Conservation (phyloP, 1,140 invertebrate genomes). For the Charaxes varanes region DNA sequence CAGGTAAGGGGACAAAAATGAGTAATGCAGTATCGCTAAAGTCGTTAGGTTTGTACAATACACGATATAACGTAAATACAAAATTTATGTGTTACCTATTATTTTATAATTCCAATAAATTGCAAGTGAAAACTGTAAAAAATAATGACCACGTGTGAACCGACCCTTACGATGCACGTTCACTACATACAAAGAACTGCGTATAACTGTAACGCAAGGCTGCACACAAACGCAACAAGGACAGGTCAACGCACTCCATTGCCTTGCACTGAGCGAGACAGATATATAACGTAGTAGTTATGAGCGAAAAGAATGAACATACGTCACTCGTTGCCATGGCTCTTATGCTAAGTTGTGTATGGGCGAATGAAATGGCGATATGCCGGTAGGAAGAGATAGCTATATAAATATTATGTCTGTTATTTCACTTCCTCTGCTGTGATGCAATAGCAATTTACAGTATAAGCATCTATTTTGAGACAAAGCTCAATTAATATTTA, state of each 20-base stretch:
- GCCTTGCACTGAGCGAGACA: conserved; percentile 60
- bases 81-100: not conserved
- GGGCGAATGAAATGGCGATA: conserved; percentile 51
- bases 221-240: conserved; percentile 68
- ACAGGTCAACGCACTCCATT: conserved; percentile 71
- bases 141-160: conserved; percentile 35
- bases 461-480: conserved; percentile 65
- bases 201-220: conserved; percentile 70
- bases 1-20: conserved; percentile 23
- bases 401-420: conserved; percentile 72
- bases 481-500: conserved; percentile 49
- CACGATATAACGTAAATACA: not conserved
- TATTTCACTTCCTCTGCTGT: conserved; percentile 71
- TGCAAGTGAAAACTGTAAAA: not conserved
- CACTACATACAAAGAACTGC: conserved; percentile 44
- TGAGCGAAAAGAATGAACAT: conserved; percentile 33
- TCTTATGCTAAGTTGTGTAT: conserved; percentile 31
- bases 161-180: conserved; percentile 58
- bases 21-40: conserved; percentile 9
- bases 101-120: not conserved
- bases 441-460: conserved; percentile 68
- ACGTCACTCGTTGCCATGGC: conserved; percentile 33
- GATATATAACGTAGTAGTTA: conserved; percentile 29
- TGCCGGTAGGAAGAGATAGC: conserved; percentile 46
- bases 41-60: conserved; percentile 13